Evolutionary conservation across 2,888 invertebrate genomes (phyloP).

Genomic region (Galeruca laticollis): DNA sequence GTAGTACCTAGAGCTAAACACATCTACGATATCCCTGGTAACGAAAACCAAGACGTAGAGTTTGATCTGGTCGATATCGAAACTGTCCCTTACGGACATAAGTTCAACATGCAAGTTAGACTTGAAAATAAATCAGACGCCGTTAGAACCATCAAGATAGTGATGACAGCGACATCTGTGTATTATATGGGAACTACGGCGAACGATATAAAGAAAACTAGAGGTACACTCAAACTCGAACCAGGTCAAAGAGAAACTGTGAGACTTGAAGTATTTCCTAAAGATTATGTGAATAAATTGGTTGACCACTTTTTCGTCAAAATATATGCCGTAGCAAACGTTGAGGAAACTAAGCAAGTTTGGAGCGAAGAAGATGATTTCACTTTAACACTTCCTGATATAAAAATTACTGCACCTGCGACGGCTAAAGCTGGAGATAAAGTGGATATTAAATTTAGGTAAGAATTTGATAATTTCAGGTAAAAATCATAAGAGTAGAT

Average conservation of each 20-base stretch:
- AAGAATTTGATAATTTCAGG: slow-evolving; percentile 13
- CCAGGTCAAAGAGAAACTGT: slow-evolving; percentile 69
- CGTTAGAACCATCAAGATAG: slow-evolving; percentile 74
- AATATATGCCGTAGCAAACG: slow-evolving; percentile 81
- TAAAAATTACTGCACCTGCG: slow-evolving; percentile 73
- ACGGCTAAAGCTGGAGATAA: slow-evolving; percentile 68
- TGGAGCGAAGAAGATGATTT: slow-evolving; percentile 89
- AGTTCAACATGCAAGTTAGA: slow-evolving; percentile 75
- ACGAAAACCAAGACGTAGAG: slow-evolving; percentile 72
- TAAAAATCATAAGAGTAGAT: not conserved
- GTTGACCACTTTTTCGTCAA: slow-evolving; percentile 87
- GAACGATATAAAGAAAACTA: slow-evolving; percentile 76
- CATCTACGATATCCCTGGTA: slow-evolving; percentile 68
- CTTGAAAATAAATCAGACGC: slow-evolving; percentile 73
- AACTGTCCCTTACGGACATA: slow-evolving; percentile 76
- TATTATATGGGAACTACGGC: slow-evolving; percentile 84
- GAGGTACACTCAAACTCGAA: slow-evolving; percentile 68
- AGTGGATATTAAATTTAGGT: slow-evolving; percentile 70
- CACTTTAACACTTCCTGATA: slow-evolving; percentile 79
- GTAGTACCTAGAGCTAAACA: slow-evolving; percentile 73
- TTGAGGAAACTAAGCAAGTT: slow-evolving; percentile 83
- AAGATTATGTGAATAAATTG: slow-evolving; percentile 82
- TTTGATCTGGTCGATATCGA: slow-evolving; percentile 77
- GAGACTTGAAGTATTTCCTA: slow-evolving; percentile 71
- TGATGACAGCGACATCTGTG: slow-evolving; percentile 77